Conservation (phyloP, 2,888 invertebrate genomes). For the Drosophila monieri region DNA sequence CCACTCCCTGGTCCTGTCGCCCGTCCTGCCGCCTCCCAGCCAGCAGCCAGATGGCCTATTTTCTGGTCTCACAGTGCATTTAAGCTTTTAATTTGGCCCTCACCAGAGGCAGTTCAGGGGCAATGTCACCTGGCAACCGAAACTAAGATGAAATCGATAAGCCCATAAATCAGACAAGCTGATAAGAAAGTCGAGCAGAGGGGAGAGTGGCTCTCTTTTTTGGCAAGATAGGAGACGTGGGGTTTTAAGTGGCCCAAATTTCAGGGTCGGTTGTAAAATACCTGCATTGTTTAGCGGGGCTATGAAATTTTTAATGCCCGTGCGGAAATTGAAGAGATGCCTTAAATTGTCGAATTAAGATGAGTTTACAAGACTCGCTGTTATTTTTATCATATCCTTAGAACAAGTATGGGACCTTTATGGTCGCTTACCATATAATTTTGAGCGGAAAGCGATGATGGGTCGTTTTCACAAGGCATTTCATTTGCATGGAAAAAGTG, state of each 20-base stretch:
- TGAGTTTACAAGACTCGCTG: not conserved
- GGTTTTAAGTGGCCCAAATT: constrained; percentile 5
- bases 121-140: constrained; percentile 69
- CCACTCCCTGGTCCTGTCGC: not conserved
- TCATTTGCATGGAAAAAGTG: not conserved
- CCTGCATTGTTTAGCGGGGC: not conserved
- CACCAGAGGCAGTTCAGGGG: constrained; percentile 53
- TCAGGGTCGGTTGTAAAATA: not conserved
- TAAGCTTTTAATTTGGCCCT: constrained; percentile 53
- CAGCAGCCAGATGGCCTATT: constrained; percentile 35
- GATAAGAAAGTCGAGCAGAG: constrained; percentile 38
- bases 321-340: not conserved
- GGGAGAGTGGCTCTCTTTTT: not conserved
- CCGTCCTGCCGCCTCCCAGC: not conserved
- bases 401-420: constrained; percentile 1
- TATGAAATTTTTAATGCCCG: not conserved
- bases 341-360: not conserved
- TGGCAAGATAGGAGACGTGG: constrained; percentile 6
- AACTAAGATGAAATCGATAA: constrained; percentile 72
- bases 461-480: not conserved
- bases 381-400: constrained; percentile 1
- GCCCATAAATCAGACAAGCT: constrained; percentile 61
- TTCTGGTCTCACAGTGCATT: constrained; percentile 53
- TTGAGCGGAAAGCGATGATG: not conserved
- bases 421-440: not conserved